Evolutionary conservation across 2,888 invertebrate genomes (phyloP), one percentile per base, ranked within the genome.

Genomic region (Chrysolina americana): DNA sequence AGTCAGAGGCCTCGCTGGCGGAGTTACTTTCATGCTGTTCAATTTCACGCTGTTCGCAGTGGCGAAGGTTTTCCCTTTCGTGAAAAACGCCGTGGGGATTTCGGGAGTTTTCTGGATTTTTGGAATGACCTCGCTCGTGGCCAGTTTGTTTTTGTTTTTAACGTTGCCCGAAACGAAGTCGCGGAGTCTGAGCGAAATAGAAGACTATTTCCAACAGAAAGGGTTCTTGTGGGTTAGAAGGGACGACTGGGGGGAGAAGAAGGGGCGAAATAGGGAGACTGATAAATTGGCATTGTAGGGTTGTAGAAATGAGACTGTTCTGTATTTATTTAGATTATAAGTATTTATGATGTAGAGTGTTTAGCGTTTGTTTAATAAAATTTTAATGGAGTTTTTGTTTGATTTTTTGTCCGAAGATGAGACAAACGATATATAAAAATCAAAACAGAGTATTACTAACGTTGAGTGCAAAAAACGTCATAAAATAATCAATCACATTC

Each of bases 81-180:
- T 94, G 85, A 91, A 91, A 73, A 85, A 86, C 3, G 81, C 83
- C 4, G 78, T 94, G 0, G 93, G 93, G 15, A 91, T 93, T 83
- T 88, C 91, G 1, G 94, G 94, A 3, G 90, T 94, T 0, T 95
- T 95, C 83, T 89, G 91, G 23, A 87, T 94, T n/a, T 95, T 95
- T 81, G 94, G 93, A 0, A 86, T 88, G 0, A 90, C 93, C 0
- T 91, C 94, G 1, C 82, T 92, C 0, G 79, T 93, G 11, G 92
- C 92, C 0, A 92, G 93, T 0, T 68, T 93, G 2, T 92, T 94
- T 66, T 88, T 94, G 75, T 94, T 91, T 85, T 87, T 94, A 0
- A 89, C 93, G 72, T 87, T 94, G 50, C 95, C 95, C 11, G 95
- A 95, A 87, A 94, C 95, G 0, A 94, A 93, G 85, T 92, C 93